Percentiles rank a stretch among this genome's conserved stretches.
phyloP scores from a whole-genome alignment of 2,797 vertebrate species.

The Oreochromis mossambicus region DNA sequence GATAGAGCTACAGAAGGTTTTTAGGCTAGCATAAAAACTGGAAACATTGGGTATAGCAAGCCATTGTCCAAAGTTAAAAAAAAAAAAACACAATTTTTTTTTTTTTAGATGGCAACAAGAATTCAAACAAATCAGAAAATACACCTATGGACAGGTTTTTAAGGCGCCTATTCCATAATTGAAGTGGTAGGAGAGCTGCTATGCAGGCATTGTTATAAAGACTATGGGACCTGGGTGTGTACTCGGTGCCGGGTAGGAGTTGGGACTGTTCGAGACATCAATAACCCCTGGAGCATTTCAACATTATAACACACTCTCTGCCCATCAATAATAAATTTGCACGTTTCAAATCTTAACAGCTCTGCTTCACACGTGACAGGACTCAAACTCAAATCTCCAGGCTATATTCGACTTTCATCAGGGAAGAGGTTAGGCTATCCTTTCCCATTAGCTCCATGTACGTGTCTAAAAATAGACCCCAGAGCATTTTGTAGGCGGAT shows the following conservation, averaged over 20 bases:
- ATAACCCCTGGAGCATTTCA: neutral
- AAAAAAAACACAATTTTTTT: neutral
- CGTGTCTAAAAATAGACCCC: slow-evolving; percentile 14
- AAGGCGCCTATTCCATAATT: neutral
- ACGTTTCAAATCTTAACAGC: neutral
- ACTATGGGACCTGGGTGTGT: neutral
- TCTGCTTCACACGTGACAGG: neutral
- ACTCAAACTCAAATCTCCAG: neutral
- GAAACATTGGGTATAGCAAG: neutral
- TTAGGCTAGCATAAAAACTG: neutral
- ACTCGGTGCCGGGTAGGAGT: neutral
- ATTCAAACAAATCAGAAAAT: neutral
- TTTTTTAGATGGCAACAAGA: neutral
- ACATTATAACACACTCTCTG: slow-evolving; percentile 6
- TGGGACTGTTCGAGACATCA: neutral
- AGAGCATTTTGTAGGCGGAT: slow-evolving; percentile 27
- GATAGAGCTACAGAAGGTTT: neutral
- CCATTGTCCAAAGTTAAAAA: neutral
- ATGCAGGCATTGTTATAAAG: neutral
- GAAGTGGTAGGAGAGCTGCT: neutral
- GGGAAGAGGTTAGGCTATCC: neutral
- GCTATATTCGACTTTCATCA: slow-evolving; percentile 2
- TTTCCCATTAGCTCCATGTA: slow-evolving; percentile 26
- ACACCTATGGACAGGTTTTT: neutral
- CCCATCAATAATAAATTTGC: slow-evolving; percentile 37